Evolutionary conservation across 2,888 invertebrate species (phyloP), one percentile per base, ranked within the genome.

Genomic region (Pyralis farinalis): DNA sequence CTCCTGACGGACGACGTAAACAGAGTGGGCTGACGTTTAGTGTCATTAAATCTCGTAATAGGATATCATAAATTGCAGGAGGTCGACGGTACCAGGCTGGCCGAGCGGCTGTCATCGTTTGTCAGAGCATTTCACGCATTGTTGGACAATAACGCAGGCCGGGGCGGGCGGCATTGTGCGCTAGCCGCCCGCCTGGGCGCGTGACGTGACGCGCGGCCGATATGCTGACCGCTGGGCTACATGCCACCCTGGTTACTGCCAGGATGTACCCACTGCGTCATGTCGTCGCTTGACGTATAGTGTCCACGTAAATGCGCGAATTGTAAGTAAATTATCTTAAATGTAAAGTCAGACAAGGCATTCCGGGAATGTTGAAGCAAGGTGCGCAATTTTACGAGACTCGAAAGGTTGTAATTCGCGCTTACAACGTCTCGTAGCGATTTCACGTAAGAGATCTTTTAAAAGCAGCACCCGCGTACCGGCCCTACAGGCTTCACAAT

Each of bases 61-160:
- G 87, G 87, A 82, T 83, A 85, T 83, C 86, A 85, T 88, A 88
- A 87, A 88, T 88, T 74, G 86, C 78, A 68, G 79, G 80, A 83
- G 85, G 84, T 79, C 79, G 82, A 71, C 72, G 69, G 75, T 64
- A 68, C 71, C 65, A 69, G 74, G 72, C 71, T 57, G 72, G 70
- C 75, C 71, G 78, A 78, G 76, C 77, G 77, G 77, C 81, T 87
- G 90, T 87, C 90, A 86, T 89, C 90, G 89, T 90, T 88, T 89
- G 89, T 89, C 89, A 89, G 88, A 74, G 81, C 84, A 81, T 88
- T 89, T 88, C 87, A 87, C 87, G 88, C 88, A 79, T 87, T 85
- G 88, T 86, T 84, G 87, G 86, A 82, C 84, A 83, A 88, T 85
- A 86, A 83, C 83, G 87, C 86, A 79, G 66, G 72, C 64, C 55